A percentile compares a stretch with the other conserved stretches of the same genome.
Conservation (phyloP, 2,888 invertebrate genomes). For the Drosophila subquinaria region DNA sequence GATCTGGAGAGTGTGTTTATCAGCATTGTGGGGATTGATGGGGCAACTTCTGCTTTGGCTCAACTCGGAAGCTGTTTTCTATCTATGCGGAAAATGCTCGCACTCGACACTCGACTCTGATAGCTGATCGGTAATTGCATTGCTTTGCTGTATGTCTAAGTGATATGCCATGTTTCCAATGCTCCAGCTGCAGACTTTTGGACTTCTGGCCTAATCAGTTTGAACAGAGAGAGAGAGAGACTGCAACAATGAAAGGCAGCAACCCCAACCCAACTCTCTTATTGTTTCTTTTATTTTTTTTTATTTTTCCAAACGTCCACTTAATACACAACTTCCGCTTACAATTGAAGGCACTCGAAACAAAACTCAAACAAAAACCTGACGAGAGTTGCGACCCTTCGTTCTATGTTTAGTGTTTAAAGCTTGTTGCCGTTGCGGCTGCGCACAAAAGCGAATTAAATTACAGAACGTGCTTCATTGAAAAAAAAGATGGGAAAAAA, state of each 20-base stretch:
- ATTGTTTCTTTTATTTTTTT: constrained; percentile 5
- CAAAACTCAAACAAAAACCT: constrained; percentile 53
- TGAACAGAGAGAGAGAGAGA: constrained; percentile 1
- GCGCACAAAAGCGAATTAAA: constrained; percentile 77
- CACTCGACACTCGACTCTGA: constrained; percentile 27
- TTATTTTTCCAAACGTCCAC: constrained; percentile 47
- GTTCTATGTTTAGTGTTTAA: constrained; percentile 9
- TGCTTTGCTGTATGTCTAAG: constrained; percentile 66
- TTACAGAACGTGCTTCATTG: constrained; percentile 74
- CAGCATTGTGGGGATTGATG: constrained; percentile 43
- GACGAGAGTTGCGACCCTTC: constrained; percentile 59
- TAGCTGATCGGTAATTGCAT: constrained; percentile 58
- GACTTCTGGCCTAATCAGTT: constrained; percentile 31
- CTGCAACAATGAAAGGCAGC: constrained; percentile 19
- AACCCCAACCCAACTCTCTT: constrained; percentile 6
- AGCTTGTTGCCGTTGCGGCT: constrained; percentile 59
- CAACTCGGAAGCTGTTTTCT: constrained; percentile 66
- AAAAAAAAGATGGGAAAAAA: constrained; percentile 13
- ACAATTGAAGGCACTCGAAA: constrained; percentile 68
- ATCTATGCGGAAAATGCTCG: constrained; percentile 39
- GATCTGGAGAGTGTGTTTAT: constrained; percentile 48
- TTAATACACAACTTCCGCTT: constrained; percentile 80
- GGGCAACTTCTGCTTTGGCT: constrained; percentile 33
- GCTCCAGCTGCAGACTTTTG: constrained; percentile 28
- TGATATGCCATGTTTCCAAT: constrained; percentile 72